Base-by-base conservation (phyloP, 2,113 vertebrate species). In the Toxotes jaculatrix region DNA sequence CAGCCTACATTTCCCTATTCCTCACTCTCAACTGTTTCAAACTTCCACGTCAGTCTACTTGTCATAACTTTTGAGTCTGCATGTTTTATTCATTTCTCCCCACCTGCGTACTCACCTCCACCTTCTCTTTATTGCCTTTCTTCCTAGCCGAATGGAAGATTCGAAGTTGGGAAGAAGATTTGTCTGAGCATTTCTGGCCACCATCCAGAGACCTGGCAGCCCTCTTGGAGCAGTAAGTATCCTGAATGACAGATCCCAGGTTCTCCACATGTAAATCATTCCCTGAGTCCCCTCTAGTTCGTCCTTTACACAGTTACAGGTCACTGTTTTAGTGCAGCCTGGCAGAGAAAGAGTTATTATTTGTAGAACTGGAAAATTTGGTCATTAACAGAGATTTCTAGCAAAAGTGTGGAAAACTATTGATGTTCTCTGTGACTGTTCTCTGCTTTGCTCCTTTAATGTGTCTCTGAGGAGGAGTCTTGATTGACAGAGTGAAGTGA, bases 121-220 rank as follows among this genome's bases (percentile, higher is more conserved):
- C 42, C 23, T 56, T 45, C 1, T 74, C 23, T 11, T 32, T 56
- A 11, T 78, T 80, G 5, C 31, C 21, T 67, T 64, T 27, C 57
- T 13, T 71, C 10, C 43, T 91, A 99, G 98, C 96, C 97, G 19
- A 99, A 99, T 83, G 98, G 98, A 75, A 96, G 98, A 80, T 99
- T 99, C 91, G 98, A 99, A 95, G 96, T 99, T 80, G 98, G 98
- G 74, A 99, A 99, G 95, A 99, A 99, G 90, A 99, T 99, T 91
- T 99, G 98, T 89, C 93, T 99, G 82, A 99, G 98, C 91, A 99
- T 99, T 92, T 99, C 98, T 79, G 98, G 98, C 61, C 98, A 99
- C 91, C 98, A 99, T 91, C 98, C 98, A 69, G 98, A 99, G 96
- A 99, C 98, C 13, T 99, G 98, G 98, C 98, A 99, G 88, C 98